phyloP scores from a whole-genome alignment of 23 tunicate genomes.

The Trididemnum miniatum region DNA sequence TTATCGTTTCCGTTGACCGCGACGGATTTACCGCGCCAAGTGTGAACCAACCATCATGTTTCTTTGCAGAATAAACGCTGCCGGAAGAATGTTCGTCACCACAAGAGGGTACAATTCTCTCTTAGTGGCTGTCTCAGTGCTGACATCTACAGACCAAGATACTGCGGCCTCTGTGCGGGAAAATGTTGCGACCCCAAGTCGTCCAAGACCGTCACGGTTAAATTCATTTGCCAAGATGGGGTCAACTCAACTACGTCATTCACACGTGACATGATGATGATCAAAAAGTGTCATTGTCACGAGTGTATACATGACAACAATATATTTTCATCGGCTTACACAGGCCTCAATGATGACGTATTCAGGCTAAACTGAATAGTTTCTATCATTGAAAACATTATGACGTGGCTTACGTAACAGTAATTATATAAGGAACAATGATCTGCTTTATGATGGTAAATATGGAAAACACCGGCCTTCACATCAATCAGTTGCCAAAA shows the following conservation, averaged over 20 bases:
- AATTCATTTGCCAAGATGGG: constrained; percentile 48
- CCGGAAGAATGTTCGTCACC: constrained; percentile 43
- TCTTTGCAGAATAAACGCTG: constrained; percentile 59
- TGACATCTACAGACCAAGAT: constrained; percentile 65
- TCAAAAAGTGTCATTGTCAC: constrained; percentile 63
- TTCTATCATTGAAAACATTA: too few relatives aligned
- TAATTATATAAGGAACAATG: too few relatives aligned
- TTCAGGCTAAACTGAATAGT: neutral
- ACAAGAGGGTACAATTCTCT: constrained; percentile 58
- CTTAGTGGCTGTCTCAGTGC: constrained; percentile 77
- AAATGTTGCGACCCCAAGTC: constrained; percentile 74
- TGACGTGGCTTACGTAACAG: too few relatives aligned
- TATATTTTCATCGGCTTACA: constrained; percentile 14
- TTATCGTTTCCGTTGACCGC: too few relatives aligned
- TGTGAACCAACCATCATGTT: too few relatives aligned
- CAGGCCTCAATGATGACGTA: constrained; percentile 20
- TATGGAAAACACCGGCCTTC: too few relatives aligned
- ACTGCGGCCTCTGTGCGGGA: constrained; percentile 71
- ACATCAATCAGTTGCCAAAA: too few relatives aligned
- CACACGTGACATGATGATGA: constrained; percentile 62
- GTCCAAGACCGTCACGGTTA: constrained; percentile 51
- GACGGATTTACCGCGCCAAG: too few relatives aligned
- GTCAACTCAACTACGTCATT: constrained; percentile 22
- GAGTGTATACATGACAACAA: constrained; percentile 28
- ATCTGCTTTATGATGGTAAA: too few relatives aligned